Conservation (phyloP, 2,888 invertebrate genomes). For the Prosopocoilus inquinatus region DNA sequence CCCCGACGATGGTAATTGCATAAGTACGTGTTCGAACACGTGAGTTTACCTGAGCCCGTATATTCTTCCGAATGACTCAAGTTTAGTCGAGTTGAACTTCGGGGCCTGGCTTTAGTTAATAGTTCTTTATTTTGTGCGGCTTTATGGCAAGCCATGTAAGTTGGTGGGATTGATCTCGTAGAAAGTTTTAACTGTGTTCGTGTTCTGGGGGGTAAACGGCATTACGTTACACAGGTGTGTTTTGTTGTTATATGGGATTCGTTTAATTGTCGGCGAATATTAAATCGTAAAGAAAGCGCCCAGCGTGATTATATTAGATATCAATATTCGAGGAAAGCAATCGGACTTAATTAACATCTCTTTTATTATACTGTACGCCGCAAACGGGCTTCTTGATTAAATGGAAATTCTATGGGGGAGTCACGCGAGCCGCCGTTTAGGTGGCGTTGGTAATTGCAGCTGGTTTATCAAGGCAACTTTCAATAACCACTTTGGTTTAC, state of each 20-base stretch:
- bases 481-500: no score
- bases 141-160: slow-evolving; percentile 34
- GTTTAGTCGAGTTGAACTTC: slow-evolving; percentile 39
- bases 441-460: no score
- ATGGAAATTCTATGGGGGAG: no score
- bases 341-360: no score
- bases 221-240: slow-evolving; percentile 3
- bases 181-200: slow-evolving; percentile 31
- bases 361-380: no score
- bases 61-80: slow-evolving; percentile 34
- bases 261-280: slow-evolving; percentile 2
- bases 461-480: no score
- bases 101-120: slow-evolving; percentile 42
- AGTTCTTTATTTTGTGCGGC: slow-evolving; percentile 44
- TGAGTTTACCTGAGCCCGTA: slow-evolving; percentile 35
- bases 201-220: slow-evolving; percentile 4
- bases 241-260: slow-evolving; percentile 1
- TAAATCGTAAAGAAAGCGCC: not conserved
- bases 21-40: slow-evolving; percentile 37
- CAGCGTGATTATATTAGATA: no score
- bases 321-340: no score
- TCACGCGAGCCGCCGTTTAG: no score
- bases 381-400: no score
- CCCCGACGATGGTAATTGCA: slow-evolving; percentile 28
- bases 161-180: slow-evolving; percentile 37